phyloP scores from a whole-genome alignment of 2,113 vertebrate genomes.

The Sisor rabdophorus region DNA sequence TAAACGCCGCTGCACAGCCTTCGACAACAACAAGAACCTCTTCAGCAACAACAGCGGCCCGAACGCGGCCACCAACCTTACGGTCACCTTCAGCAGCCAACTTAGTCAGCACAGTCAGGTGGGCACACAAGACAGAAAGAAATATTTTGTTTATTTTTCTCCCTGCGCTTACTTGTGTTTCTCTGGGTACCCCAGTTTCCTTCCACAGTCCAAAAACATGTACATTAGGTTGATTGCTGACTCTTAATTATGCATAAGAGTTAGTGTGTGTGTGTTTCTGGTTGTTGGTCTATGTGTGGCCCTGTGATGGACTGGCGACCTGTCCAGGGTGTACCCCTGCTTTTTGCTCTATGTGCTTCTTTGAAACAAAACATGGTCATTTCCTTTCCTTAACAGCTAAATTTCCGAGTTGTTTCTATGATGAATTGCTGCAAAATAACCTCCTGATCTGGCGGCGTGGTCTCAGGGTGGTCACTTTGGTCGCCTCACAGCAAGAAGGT shows the following conservation, averaged over 20 bases:
- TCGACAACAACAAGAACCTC: slow-evolving; percentile 90
- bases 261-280: no score
- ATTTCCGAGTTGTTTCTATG: background rate
- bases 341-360: no score
- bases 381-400: background rate
- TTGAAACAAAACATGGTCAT: background rate
- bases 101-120: slow-evolving; percentile 95
- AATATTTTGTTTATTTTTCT: background rate
- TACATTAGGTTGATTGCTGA: no score
- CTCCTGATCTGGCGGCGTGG: background rate
- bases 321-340: no score
- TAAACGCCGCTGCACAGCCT: slow-evolving; percentile 89
- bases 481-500: no score
- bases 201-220: no score
- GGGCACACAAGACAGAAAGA: slow-evolving; percentile 15
- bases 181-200: no score
- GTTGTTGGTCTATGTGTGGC: no score
- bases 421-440: background rate
- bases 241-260: no score
- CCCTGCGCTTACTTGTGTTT: no score
- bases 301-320: no score
- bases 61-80: slow-evolving; percentile 91
- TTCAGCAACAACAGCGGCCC: slow-evolving; percentile 83
- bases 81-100: slow-evolving; percentile 96
- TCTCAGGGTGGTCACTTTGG: no score